Conservation (phyloP, 2,113 vertebrate species). For the Phyllostomus discolor region DNA sequence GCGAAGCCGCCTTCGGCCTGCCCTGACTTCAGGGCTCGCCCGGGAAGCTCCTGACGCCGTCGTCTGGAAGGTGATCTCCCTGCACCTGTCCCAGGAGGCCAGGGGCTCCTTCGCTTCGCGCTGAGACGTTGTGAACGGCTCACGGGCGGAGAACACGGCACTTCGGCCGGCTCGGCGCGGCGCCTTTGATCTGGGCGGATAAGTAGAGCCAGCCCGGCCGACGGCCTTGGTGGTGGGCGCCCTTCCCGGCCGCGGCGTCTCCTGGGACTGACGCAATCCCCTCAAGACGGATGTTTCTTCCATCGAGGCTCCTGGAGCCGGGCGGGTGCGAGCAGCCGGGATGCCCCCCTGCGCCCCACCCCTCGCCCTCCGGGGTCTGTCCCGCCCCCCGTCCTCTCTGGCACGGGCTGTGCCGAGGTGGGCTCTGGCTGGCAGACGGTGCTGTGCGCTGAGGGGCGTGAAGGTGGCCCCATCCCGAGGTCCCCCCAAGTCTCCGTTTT, state of each 20-base stretch:
- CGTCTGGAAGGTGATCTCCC: rapidly evolving
- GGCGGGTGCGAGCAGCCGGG: background rate
- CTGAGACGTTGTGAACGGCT: background rate
- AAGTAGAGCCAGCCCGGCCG: background rate
- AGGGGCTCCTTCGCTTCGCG: background rate
- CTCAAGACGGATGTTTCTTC: background rate
- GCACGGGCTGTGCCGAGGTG: background rate
- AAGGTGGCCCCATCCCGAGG: background rate
- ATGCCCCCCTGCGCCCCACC: background rate
- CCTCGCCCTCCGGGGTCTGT: background rate
- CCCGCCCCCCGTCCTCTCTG: background rate
- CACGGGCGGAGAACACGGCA: background rate
- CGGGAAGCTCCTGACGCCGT: rapidly evolving
- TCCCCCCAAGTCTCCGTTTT: background rate
- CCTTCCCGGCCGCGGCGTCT: background rate
- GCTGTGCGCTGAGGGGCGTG: background rate
- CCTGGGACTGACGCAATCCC: background rate
- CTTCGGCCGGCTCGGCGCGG: background rate
- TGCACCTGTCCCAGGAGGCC: rapidly evolving
- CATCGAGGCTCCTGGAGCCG: rapidly evolving
- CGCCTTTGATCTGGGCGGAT: background rate
- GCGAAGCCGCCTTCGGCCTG: background rate
- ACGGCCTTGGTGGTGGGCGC: background rate
- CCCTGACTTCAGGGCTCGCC: rapidly evolving
- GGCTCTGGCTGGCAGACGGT: background rate